These are phyloP conservation scores for Cremastinae sp. DNA, from an alignment of 2,888 invertebrate genomes.

Conservation along the genomic window DNA sequence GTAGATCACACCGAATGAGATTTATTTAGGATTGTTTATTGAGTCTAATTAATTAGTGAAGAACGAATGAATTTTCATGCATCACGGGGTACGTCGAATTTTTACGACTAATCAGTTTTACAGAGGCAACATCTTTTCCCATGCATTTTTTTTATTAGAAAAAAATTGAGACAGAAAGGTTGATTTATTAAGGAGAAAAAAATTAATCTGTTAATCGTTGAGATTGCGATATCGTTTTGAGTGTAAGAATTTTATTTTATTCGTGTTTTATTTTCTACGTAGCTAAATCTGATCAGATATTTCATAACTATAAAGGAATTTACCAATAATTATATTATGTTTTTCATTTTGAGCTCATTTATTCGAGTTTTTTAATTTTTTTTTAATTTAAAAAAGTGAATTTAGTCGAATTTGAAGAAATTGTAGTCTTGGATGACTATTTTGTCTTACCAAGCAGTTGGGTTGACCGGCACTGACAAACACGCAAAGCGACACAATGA, in stretches of 20 bases:
- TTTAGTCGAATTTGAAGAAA: neutral
- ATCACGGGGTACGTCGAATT: conserved; percentile 22
- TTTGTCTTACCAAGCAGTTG: conserved; percentile 73
- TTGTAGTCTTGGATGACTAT: conserved; percentile 43
- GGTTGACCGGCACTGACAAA: conserved; percentile 71
- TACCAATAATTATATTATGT: too few relatives aligned
- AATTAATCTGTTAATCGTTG: too few relatives aligned
- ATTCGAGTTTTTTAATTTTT: neutral
- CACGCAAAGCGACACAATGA: conserved; percentile 73
- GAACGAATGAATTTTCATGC: conserved; percentile 28
- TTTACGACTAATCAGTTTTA: conserved; percentile 11
- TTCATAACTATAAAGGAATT: too few relatives aligned
- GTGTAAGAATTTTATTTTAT: neutral
- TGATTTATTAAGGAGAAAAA: too few relatives aligned
- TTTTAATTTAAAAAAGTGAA: neutral
- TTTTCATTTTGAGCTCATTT: neutral
- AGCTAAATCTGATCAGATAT: conserved; percentile 12
- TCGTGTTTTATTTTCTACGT: neutral
- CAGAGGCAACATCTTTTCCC: neutral
- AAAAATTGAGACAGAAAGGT: neutral
- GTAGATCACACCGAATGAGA: conserved; percentile 11
- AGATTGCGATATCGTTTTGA: neutral
- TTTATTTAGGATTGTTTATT: conserved; percentile 3
- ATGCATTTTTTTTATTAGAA: conserved; percentile 29
- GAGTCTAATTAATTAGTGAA: conserved; percentile 12